Percentiles rank a stretch among this genome's conserved stretches.
Evolutionary conservation across 2,113 vertebrate genomes (phyloP).

Genomic region (Trichomycterus rosablanca): DNA sequence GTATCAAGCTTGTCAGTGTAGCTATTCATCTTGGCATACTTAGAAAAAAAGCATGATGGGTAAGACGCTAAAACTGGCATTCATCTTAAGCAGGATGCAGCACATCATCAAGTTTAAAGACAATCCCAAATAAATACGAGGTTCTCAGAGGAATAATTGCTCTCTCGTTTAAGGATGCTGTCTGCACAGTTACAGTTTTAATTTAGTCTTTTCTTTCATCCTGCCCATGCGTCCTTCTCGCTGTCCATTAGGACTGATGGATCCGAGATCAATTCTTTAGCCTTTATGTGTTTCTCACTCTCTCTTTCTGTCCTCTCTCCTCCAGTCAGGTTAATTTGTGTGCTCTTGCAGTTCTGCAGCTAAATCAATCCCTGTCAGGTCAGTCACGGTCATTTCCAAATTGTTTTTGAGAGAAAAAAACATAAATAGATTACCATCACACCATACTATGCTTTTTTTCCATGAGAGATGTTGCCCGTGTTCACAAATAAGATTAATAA

Average conservation of each 20-base stretch:
- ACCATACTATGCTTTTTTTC: slow-evolving; percentile 54
- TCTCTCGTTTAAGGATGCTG: too few species aligned
- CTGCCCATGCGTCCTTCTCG: slow-evolving; percentile 26
- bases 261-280: slow-evolving; percentile 60
- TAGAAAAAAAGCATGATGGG: not conserved
- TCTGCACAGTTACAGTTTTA: too few species aligned
- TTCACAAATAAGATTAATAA: slow-evolving; percentile 47
- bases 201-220: slow-evolving; percentile 47
- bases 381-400: slow-evolving; percentile 67
- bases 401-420: slow-evolving; percentile 51
- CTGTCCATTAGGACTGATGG: slow-evolving; percentile 2
- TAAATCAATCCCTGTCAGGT: slow-evolving; percentile 82
- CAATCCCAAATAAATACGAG: too few species aligned
- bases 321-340: slow-evolving; percentile 68
- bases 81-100: too few species aligned
- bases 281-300: slow-evolving; percentile 64
- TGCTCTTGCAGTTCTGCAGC: slow-evolving; percentile 70
- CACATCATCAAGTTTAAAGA: too few species aligned
- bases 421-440: slow-evolving; percentile 69
- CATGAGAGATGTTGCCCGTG: slow-evolving; percentile 45
- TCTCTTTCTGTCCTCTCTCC: slow-evolving; percentile 64
- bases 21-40: not conserved
- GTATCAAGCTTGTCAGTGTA: not conserved
- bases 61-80: too few species aligned
- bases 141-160: too few species aligned